Evolutionary conservation across 1,140 invertebrate species (phyloP).

Genomic region (Hetaerina americana): DNA sequence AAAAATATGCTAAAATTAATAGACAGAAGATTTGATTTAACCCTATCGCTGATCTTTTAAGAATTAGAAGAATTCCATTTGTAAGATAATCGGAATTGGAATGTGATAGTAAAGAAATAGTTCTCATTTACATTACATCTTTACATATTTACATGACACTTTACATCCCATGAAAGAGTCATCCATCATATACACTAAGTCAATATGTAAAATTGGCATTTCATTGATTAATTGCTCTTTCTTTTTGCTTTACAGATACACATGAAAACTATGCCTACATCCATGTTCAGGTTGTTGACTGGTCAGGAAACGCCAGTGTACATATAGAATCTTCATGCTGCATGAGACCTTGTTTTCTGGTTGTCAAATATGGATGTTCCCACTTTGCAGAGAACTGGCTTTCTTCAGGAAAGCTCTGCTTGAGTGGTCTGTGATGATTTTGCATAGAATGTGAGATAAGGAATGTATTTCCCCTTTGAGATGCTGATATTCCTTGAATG

Average conservation of each 20-base stretch:
- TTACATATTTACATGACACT: no score
- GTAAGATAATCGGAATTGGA: no score
- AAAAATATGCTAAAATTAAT: no score
- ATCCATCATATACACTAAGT: no score
- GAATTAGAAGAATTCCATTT: no score
- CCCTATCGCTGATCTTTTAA: no score
- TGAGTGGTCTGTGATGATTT: not conserved
- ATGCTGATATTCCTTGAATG: not conserved
- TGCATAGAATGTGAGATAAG: not conserved
- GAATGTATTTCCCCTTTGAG: not conserved
- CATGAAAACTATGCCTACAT: slow-evolving; percentile 99
- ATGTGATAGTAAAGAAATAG: no score
- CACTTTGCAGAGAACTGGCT: not conserved
- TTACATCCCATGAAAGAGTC: no score
- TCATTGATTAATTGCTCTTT: no score
- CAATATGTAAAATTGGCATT: no score
- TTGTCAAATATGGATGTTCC: not conserved
- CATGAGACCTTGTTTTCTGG: not conserved
- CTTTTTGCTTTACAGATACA: slow-evolving; percentile 65
- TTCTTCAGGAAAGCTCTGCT: not conserved
- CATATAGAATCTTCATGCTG: slow-evolving; percentile 50
- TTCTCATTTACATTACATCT: no score
- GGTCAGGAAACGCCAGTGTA: slow-evolving; percentile 98
- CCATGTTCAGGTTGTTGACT: slow-evolving; percentile 96
- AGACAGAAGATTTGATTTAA: no score